Evolutionary conservation across 2,113 vertebrate genomes (phyloP), one percentile per base, ranked within the genome.

Genomic region (Gobio gobio): DNA sequence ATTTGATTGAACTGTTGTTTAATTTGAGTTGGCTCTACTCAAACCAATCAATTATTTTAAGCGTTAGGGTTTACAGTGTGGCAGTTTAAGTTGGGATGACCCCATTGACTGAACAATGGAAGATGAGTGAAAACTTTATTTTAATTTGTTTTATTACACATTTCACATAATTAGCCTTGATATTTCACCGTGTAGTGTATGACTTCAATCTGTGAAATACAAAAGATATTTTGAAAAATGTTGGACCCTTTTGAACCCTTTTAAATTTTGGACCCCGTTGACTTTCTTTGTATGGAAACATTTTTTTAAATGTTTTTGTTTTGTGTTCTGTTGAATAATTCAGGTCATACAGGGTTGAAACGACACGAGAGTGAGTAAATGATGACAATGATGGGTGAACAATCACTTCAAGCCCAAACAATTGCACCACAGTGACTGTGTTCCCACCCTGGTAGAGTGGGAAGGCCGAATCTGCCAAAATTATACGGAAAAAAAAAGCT

Each of bases 341-440:
- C 63, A 16, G 26, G 26, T 64, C 26, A 64, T 33, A 16, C 63
- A 64, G 13, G 14, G 29, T 64, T 29, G 33, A 33, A 36, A 68
- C 3, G 16, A 36, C 16, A 68, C 18, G 29, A 68, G 16, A 14
- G 5, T 36, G 29, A 36, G 33, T 40, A 73, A 73, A n/a, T 63
- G 3, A 63, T 63, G 36, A 13, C 20, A 13, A n/a, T n/a, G 45
- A n/a, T 45, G 20, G 59, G 24, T 63, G 59, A 63, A 26, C 12
- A 26, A 12, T 12, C 24, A n/a, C 10, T 92, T 93, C 90, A 91
- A 87, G 78, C 83, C 72, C 87, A 85, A 86, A 90, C 89, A 91
- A 86, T 89, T 87, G 88, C 88, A 83, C 54, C 86, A 78, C 77
- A 78, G 66, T 86, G 83, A 54, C 75, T 56, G n/a, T 49, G 74